These are phyloP conservation scores for Chrysemys picta DNA, from an alignment of 2,113 vertebrate species.

Conservation along the genomic window DNA sequence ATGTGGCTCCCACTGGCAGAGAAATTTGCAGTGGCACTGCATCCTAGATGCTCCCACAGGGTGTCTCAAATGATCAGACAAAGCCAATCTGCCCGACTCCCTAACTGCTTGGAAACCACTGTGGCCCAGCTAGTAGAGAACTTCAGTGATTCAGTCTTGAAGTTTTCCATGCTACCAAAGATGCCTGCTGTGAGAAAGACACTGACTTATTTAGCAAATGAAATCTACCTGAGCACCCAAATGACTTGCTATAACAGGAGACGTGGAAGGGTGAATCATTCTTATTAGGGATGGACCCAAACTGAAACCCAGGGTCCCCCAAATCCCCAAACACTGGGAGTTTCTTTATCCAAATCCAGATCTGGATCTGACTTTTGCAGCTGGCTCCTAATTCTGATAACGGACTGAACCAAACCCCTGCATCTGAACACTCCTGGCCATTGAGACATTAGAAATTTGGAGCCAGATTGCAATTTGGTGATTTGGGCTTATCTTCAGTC, in stretches of 20 bases:
- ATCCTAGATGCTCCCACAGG: not conserved
- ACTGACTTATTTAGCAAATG: not conserved
- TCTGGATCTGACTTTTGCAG: not conserved
- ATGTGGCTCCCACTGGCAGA: not conserved
- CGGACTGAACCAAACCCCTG: not conserved
- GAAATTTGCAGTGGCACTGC: not conserved
- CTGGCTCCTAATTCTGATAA: not conserved
- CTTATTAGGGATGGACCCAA: not conserved
- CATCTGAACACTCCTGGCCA: not conserved
- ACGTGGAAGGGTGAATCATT: not conserved
- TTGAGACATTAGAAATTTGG: not conserved
- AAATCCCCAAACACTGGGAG: not conserved
- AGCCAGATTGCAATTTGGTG: not conserved
- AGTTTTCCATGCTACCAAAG: not conserved
- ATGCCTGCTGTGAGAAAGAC: not conserved
- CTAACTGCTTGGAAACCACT: not conserved
- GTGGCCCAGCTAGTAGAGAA: not conserved
- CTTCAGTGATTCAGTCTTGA: not conserved
- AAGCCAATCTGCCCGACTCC: not conserved
- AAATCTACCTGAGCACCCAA: not conserved
- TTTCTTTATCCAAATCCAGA: not conserved
- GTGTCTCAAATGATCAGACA: not conserved
- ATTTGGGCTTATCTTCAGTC: not conserved
- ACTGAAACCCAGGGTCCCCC: not conserved
- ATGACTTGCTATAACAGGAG: not conserved